These are phyloP conservation scores for Camponotus pennsylvanicus DNA, from an alignment of 1,140 invertebrate genomes.

Conservation along the genomic window DNA sequence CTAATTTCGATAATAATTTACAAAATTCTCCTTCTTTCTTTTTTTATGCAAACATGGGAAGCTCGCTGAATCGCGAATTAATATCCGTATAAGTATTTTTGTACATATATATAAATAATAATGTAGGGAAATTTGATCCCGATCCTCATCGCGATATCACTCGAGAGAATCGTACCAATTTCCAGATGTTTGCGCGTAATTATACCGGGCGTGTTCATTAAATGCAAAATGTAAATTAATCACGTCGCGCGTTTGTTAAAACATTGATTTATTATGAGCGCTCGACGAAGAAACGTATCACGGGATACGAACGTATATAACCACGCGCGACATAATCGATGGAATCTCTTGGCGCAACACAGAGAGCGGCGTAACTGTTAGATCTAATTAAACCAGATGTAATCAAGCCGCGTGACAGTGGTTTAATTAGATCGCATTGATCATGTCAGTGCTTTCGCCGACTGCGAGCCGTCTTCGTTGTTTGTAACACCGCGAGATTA, in stretches of 20 bases:
- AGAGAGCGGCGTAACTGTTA: conserved; percentile 38
- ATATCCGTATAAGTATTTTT: not conserved
- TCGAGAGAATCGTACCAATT: conserved; percentile 15
- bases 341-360: conserved; percentile 55
- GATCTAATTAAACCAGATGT: conserved; percentile 62
- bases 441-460: conserved; percentile 59
- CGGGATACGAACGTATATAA: conserved; percentile 28
- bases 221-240: conserved; percentile 52
- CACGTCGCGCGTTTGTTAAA: conserved; percentile 42
- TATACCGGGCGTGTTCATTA: conserved; percentile 51
- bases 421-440: conserved; percentile 63
- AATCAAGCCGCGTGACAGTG: conserved; percentile 60
- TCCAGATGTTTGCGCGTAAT: conserved; percentile 52
- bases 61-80: not conserved
- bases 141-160: not conserved
- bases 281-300: conserved; percentile 48
- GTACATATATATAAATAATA: conserved; percentile 25
- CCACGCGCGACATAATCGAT: conserved; percentile 51
- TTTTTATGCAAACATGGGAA: not conserved
- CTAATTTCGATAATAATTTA: not conserved
- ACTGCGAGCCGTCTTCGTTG: conserved; percentile 43
- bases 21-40: not conserved
- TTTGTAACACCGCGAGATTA: conserved; percentile 40
- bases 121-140: conserved; percentile 38
- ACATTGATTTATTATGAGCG: conserved; percentile 49